These are phyloP conservation scores for Fistularia commersonii DNA, from an alignment of 2,797 vertebrate species.

Conservation along the genomic window DNA sequence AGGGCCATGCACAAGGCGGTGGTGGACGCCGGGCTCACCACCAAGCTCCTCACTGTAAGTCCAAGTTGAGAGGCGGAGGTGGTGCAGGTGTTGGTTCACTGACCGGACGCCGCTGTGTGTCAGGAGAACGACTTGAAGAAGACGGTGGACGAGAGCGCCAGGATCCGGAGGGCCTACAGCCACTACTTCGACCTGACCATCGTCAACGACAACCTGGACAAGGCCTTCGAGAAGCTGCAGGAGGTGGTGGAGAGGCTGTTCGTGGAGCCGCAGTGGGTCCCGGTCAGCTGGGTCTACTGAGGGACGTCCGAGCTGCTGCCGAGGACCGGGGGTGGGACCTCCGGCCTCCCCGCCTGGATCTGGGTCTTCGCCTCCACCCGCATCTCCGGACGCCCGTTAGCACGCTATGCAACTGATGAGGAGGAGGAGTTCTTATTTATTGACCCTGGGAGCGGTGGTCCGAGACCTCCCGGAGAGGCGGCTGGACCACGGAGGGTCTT, in stretches of 20 bases:
- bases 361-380: no score
- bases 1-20: conserved; percentile 98
- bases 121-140: conserved; percentile 97
- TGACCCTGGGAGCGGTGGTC: conserved; percentile 66
- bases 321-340: no score
- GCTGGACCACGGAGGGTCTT: no score
- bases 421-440: conserved; percentile 97
- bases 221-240: conserved; percentile 94
- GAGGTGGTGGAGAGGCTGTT: conserved; percentile 84
- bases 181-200: conserved; percentile 98
- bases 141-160: conserved; percentile 95
- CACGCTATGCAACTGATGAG: conserved; percentile 81
- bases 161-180: conserved; percentile 92
- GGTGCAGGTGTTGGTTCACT: neutral
- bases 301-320: conserved; percentile 21
- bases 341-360: no score
- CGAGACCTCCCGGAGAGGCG: no score
- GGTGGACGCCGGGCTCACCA: conserved; percentile 94
- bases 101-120: no score
- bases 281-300: conserved; percentile 97
- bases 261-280: conserved; percentile 93
- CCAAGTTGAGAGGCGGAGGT: neutral
- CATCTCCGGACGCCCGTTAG: conserved; percentile 53
- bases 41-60: conserved; percentile 94
- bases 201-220: conserved; percentile 95